Conservation (phyloP, 2,888 invertebrate genomes). For the Parelbella ahira region DNA sequence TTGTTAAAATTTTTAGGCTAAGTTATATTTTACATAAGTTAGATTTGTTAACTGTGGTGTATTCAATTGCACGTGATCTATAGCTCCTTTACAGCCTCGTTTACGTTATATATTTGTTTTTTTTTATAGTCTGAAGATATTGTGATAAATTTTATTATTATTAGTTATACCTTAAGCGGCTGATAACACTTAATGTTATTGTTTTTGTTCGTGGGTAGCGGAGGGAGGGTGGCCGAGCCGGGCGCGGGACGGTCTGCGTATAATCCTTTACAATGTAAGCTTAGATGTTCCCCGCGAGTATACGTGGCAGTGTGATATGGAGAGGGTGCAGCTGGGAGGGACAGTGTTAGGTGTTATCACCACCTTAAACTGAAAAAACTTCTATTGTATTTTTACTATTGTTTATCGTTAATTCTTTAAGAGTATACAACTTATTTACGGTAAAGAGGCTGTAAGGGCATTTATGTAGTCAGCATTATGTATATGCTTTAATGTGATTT, state of each 20-base stretch:
- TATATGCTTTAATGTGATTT: constrained; percentile 82
- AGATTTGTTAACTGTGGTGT: constrained; percentile 80
- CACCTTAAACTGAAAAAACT: constrained; percentile 47
- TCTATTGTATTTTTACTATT: constrained; percentile 46
- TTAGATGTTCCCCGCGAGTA: constrained; percentile 24
- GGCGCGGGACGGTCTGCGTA: constrained; percentile 15
- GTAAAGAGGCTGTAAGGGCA: constrained; percentile 69
- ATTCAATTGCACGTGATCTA: constrained; percentile 70
- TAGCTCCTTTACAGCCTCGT: constrained; percentile 72
- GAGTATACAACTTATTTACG: constrained; percentile 47
- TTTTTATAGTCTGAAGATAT: constrained; percentile 73
- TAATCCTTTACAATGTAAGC: constrained; percentile 11
- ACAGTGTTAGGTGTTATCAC: constrained; percentile 36
- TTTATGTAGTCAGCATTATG: constrained; percentile 81
- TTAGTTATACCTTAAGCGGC: constrained; percentile 54
- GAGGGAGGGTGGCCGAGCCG: constrained; percentile 3
- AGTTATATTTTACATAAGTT: constrained; percentile 78
- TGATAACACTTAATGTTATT: constrained; percentile 36
- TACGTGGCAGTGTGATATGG: constrained; percentile 17
- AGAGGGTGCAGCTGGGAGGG: constrained; percentile 7
- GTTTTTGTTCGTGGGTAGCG: constrained; percentile 12
- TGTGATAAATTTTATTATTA: constrained; percentile 71
- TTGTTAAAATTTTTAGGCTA: constrained; percentile 81
- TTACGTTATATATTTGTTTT: constrained; percentile 58
- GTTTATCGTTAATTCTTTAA: constrained; percentile 66